phyloP scores from a whole-genome alignment of 2,797 vertebrate genomes.

The Coracias cyanogaster region DNA sequence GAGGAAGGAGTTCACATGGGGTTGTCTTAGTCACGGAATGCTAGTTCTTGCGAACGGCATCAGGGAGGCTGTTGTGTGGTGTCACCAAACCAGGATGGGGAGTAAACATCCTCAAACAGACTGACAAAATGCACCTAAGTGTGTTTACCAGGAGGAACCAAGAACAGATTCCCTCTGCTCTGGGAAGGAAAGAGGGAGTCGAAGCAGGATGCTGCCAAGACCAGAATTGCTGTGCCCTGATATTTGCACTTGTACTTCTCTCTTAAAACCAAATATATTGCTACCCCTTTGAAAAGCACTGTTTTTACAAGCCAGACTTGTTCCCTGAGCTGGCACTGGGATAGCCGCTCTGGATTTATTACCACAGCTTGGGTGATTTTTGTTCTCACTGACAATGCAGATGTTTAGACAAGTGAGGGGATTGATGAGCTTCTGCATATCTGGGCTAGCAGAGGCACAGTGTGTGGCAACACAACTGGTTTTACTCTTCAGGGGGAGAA shows the following conservation, averaged over 20 bases:
- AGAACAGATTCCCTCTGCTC: neutral
- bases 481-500: neutral
- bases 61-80: neutral
- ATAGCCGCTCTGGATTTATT: neutral
- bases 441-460: neutral
- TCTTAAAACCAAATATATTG: neutral
- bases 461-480: neutral
- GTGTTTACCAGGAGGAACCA: neutral
- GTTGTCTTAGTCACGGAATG: neutral
- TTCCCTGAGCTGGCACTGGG: neutral
- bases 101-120: neutral
- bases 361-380: neutral
- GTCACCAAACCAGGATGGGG: neutral
- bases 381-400: neutral
- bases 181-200: neutral
- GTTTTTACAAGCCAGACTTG: rapidly evolving
- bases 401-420: neutral
- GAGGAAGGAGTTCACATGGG: neutral
- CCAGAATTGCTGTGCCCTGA: neutral
- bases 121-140: neutral
- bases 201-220: neutral
- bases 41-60: neutral
- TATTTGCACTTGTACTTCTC: neutral
- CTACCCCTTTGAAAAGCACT: neutral
- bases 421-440: neutral